Base-by-base conservation (phyloP, 2,113 vertebrate species). In the Scomber colias region DNA sequence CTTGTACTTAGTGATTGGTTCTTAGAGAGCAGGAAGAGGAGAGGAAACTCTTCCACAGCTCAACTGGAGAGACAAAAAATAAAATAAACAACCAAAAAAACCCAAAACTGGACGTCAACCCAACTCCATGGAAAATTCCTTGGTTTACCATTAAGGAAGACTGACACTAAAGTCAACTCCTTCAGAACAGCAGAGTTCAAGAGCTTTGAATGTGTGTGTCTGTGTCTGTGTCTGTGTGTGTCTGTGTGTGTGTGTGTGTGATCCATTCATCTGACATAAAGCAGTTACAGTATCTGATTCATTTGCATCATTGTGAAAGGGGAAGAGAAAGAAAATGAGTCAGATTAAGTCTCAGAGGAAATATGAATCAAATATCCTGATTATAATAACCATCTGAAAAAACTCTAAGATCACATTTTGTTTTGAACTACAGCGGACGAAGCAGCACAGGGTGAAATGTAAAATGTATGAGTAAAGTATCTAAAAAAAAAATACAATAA, bases 81-180 rank as follows among this genome's bases (percentile, higher is more conserved):
- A 49, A n/a, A 17, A 40, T 2, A 40, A 40, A 40, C 7, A 40
- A 9, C 7, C 7, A 40, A 27, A 65, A 66, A 55, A 67, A 71
- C 48, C 56, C 85, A 77, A 60, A 48, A 11, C 57, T 85, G 54
- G 71, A 90, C 53, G 53, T 82, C 56, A 69, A 62, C 56, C 35
- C 56, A 50, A 62, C 27, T 85, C 54, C 68, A 65, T 92, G 93
- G 92, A 94, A 94, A 93, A 94, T 91, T 91, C 90, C 83, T 72
- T 11, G 27, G 80, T 89, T 87, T 83, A 81, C 73, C 75, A 79
- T 90, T 84, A 81, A 80, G 66, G 66, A 68, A 88, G 87, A 92
- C 57, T 87, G 92, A 90, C 92, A 82, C 56, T 87, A 92, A 92
- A 80, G 90, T 93, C 90, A 93, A 90, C 89, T 86, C 65, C 62